Conservation (phyloP, 2,888 invertebrate species). For the Ctenicera cuprea region DNA sequence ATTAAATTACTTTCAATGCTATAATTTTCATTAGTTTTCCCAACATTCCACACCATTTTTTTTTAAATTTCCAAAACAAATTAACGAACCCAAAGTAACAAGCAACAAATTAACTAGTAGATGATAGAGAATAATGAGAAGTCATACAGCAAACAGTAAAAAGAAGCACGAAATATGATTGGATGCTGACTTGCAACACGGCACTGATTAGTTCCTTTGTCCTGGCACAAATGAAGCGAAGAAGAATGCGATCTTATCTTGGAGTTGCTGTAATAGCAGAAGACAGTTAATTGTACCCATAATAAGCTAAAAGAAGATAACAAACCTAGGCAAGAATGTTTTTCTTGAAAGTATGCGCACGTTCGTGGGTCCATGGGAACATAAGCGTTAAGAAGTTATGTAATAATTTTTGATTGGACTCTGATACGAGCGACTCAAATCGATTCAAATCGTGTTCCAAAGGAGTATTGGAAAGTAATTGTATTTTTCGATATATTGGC, state of each 20-base stretch:
- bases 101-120: conserved; percentile 4
- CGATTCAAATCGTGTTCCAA: background rate
- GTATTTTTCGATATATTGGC: too few relatives aligned
- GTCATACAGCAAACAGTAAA: conserved; percentile 27
- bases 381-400: conserved; percentile 15
- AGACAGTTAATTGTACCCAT: conserved; percentile 21
- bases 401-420: conserved; percentile 14
- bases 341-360: conserved; percentile 13
- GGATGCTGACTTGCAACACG: conserved; percentile 63
- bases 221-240: conserved; percentile 56
- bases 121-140: conserved; percentile 10
- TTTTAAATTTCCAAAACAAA: background rate
- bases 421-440: background rate
- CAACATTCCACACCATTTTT: too few relatives aligned
- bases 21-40: too few relatives aligned
- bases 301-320: conserved; percentile 27
- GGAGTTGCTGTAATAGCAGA: conserved; percentile 26
- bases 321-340: conserved; percentile 12
- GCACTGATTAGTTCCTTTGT: conserved; percentile 64
- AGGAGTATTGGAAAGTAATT: background rate
- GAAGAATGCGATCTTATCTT: conserved; percentile 50
- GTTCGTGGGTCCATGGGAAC: conserved; percentile 19
- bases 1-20: too few relatives aligned
- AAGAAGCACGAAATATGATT: conserved; percentile 57
- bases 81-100: background rate